A percentile compares a stretch with the other conserved stretches of the same genome.
Conservation (phyloP, 2,888 invertebrate genomes). For the Drosophila mayaguana region DNA sequence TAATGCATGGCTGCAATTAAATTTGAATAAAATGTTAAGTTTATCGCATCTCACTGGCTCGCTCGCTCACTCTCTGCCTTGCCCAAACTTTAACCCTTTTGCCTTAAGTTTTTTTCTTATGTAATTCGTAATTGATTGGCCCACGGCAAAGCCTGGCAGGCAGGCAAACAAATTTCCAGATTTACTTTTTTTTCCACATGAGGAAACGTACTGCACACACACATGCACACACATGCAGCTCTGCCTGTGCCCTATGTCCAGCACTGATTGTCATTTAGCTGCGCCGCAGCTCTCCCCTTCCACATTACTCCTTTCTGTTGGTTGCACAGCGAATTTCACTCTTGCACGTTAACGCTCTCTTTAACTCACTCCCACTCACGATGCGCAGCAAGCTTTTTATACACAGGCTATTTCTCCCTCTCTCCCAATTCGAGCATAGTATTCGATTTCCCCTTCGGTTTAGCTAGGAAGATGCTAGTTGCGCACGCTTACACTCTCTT, state of each 20-base stretch:
- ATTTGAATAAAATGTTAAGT: conserved; percentile 74
- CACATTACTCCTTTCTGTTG: background rate
- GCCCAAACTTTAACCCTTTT: conserved; percentile 6
- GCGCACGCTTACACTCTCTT: background rate
- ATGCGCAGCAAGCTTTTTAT: background rate
- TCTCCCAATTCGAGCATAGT: background rate
- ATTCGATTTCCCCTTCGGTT: background rate
- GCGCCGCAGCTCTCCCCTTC: background rate
- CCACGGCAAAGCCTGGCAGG: conserved; percentile 8
- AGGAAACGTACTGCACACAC: background rate
- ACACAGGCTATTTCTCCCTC: background rate
- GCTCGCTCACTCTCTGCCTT: background rate
- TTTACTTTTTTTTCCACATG: background rate
- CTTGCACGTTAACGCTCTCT: background rate
- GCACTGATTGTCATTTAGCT: background rate
- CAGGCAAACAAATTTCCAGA: background rate
- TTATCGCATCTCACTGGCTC: conserved; percentile 46
- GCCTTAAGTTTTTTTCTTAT: background rate
- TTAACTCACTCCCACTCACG: background rate
- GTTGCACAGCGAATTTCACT: background rate
- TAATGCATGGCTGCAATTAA: conserved; percentile 71
- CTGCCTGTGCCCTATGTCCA: background rate
- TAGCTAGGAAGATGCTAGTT: background rate
- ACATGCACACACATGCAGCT: background rate
- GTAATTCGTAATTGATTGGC: conserved; percentile 67